phyloP scores from a whole-genome alignment of 2,113 vertebrate genomes.

The Symphodus melops region DNA sequence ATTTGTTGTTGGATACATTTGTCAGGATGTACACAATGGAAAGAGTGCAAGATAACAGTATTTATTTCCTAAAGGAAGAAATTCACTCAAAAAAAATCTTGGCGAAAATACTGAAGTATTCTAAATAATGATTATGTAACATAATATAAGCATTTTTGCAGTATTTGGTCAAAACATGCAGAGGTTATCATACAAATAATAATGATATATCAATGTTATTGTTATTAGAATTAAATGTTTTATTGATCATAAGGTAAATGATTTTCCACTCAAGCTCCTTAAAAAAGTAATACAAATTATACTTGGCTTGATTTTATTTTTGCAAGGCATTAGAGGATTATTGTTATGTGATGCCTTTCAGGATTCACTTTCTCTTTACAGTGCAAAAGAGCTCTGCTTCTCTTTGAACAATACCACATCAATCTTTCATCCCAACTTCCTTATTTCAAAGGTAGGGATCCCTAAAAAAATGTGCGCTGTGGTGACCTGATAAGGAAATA shows the following conservation, averaged over 20 bases:
- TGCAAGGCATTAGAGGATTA: constrained; percentile 27
- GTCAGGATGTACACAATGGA: constrained; percentile 64
- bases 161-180: not conserved
- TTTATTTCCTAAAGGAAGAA: constrained; percentile 18
- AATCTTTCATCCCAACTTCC: constrained; percentile 79
- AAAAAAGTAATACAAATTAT: not conserved
- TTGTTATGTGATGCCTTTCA: constrained; percentile 43
- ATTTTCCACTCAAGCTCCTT: not conserved
- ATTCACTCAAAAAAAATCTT: not conserved
- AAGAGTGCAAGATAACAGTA: constrained; percentile 52
- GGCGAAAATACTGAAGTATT: not conserved
- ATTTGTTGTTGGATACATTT: constrained; percentile 71
- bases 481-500: constrained; percentile 76
- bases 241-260: not conserved
- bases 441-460: constrained; percentile 79
- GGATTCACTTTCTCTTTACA: constrained; percentile 68
- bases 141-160: not conserved
- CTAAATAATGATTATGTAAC: not conserved
- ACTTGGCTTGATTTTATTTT: constrained; percentile 22
- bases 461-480: constrained; percentile 74
- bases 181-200: not conserved
- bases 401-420: constrained; percentile 82
- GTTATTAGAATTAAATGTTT: not conserved
- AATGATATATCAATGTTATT: not conserved
- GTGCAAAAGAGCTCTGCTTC: constrained; percentile 70